These are phyloP conservation scores for Cantharis lateralis DNA, from an alignment of 2,888 invertebrate species.

Conservation along the genomic window DNA sequence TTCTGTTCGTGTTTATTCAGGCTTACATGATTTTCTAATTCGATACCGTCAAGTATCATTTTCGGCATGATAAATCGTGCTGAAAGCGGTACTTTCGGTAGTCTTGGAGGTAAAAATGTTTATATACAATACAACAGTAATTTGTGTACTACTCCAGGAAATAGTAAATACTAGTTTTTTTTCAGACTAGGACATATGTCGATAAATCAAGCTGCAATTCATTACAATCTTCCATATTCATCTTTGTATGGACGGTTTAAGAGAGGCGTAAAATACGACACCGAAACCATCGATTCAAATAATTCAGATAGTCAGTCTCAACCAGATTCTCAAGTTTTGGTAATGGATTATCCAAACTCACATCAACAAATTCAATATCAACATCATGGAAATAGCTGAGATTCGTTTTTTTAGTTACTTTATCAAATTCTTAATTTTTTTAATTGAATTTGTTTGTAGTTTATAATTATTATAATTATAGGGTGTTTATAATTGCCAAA, in stretches of 20 bases:
- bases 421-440: conserved; percentile 6
- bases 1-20: too few relatives aligned
- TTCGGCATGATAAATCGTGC: too few relatives aligned
- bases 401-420: conserved; percentile 31
- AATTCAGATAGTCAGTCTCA: conserved; percentile 51
- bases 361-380: conserved; percentile 53
- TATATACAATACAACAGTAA: too few relatives aligned
- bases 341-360: conserved; percentile 52
- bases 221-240: conserved; percentile 88
- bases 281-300: conserved; percentile 55
- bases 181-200: conserved; percentile 87
- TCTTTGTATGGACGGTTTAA: conserved; percentile 89
- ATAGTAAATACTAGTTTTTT: conserved; percentile 22
- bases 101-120: too few relatives aligned
- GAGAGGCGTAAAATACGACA: conserved; percentile 77
- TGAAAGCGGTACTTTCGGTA: too few relatives aligned
- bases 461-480: background rate
- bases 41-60: too few relatives aligned
- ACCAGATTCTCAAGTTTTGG: conserved; percentile 46
- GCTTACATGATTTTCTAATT: too few relatives aligned
- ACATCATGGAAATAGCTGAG: conserved; percentile 53
- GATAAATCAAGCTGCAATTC: conserved; percentile 91
- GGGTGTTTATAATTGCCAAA: background rate
- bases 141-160: too few relatives aligned
- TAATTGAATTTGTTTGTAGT: conserved; percentile 8